phyloP scores from a whole-genome alignment of 1,140 invertebrate species.

The Polypedilum vanderplanki region DNA sequence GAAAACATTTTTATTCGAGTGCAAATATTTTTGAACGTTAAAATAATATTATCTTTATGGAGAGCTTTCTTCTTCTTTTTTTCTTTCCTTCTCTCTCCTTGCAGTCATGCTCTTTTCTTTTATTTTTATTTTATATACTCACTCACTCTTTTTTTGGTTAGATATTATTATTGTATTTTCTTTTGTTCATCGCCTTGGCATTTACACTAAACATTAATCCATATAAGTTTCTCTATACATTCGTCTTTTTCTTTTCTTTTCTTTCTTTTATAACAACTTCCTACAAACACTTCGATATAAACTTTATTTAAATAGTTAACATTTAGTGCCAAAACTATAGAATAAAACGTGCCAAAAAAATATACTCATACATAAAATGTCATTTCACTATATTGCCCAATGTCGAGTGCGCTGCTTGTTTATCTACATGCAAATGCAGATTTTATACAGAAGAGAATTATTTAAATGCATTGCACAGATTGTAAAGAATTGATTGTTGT shows the following conservation, averaged over 20 bases:
- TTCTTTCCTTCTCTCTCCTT: not conserved
- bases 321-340: too few relatives aligned
- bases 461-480: constrained; percentile 6
- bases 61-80: not conserved
- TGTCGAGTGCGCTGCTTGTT: not conserved
- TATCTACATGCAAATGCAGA: constrained; percentile 12
- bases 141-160: not conserved
- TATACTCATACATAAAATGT: too few relatives aligned
- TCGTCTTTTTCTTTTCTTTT: too few relatives aligned
- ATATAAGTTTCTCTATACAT: too few relatives aligned
- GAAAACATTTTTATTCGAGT: constrained; percentile 10
- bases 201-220: too few relatives aligned
- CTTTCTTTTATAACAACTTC: too few relatives aligned
- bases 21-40: constrained; percentile 19
- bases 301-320: too few relatives aligned
- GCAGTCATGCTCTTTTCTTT: not conserved
- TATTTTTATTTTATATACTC: constrained; percentile 1
- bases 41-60: constrained; percentile 20
- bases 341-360: too few relatives aligned
- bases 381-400: too few relatives aligned
- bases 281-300: too few relatives aligned
- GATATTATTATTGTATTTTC: too few relatives aligned
- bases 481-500: constrained; percentile 19
- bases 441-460: not conserved
- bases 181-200: too few relatives aligned